A percentile compares a stretch with the other conserved stretches of the same genome.
phyloP scores from a whole-genome alignment of 2,797 vertebrate genomes.

The Arremon aurantiirostris region DNA sequence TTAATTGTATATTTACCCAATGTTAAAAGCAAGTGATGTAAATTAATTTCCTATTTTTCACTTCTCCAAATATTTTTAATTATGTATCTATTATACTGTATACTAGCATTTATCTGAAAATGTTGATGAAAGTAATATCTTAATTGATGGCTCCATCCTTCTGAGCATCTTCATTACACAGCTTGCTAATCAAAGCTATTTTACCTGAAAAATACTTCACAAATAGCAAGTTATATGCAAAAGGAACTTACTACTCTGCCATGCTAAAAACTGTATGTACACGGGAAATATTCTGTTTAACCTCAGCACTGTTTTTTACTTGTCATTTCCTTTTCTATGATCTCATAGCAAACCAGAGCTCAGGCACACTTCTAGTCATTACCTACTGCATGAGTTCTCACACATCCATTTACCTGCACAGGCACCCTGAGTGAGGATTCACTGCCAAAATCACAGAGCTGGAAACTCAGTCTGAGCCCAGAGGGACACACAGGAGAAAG shows the following conservation, averaged over 20 bases:
- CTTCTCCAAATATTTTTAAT: not conserved
- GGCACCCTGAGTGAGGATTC: not conserved
- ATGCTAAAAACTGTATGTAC: not conserved
- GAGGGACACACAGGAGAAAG: not conserved
- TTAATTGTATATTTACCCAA: not conserved
- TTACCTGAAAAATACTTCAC: not conserved
- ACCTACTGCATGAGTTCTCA: not conserved
- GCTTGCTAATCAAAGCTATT: not conserved
- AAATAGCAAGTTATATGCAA: not conserved
- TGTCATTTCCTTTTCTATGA: not conserved
- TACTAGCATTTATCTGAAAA: not conserved
- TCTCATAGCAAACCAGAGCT: not conserved
- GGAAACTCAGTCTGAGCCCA: not conserved
- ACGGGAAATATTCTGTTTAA: not conserved
- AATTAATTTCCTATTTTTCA: not conserved
- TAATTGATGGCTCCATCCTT: not conserved
- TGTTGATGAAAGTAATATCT: not conserved
- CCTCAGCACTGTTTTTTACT: not conserved
- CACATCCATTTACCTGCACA: no score
- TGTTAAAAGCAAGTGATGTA: not conserved
- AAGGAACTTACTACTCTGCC: not conserved
- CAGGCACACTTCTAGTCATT: not conserved
- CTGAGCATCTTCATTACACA: not conserved
- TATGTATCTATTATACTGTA: not conserved
- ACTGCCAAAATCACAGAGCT: not conserved